Evolutionary conservation across 2,113 vertebrate species (phyloP), one percentile per base, ranked within the genome.

Genomic region (Budorcas taxicolor): DNA sequence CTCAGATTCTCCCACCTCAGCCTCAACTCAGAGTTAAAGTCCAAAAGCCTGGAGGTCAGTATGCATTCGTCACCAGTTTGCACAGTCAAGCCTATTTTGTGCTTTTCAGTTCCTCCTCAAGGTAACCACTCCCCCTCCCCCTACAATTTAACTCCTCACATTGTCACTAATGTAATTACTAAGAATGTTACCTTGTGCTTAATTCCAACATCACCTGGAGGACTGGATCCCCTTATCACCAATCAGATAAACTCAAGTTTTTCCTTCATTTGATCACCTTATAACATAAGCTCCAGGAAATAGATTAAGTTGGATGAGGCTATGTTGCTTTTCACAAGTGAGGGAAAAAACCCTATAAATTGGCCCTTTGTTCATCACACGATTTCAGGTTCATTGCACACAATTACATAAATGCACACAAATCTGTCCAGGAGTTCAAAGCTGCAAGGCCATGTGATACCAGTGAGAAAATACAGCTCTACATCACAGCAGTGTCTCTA

Each of bases 391-490:
- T 97, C 95, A 84, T 23, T 93, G 97, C 88, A 82, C 85, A 10
- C 93, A 91, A 11, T 94, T 95, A 87, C 94, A 90, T 84, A 97
- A 96, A 60, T 31, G 62, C 90, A 31, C 58, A 62, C 52, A 53
- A 91, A 93, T 86, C 27, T 2, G 74, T n/a, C 19, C 6, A 94
- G 57, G 14, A 40, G 71, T 90, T 97, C 91, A 93, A 94, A 97
- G 78, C 88, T 31, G 19, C 27, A 2, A 87, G 76, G 90, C 67
- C 86, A 97, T 91, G 50, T 33, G 93, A 97, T 89, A 98, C 80
- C 92, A 58, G 84, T 93, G 96, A 96, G 97, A 98, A 98, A 98
- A 94, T 71, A 58, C 16, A 3, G 31, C 76, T 67, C n/a, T 25
- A 67, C 3, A 0, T 8, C 0, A 0, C 4, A 25, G 15, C 6